Base-by-base conservation (phyloP, 2,797 vertebrate genomes). In the Phrynocephalus guinanensis region DNA sequence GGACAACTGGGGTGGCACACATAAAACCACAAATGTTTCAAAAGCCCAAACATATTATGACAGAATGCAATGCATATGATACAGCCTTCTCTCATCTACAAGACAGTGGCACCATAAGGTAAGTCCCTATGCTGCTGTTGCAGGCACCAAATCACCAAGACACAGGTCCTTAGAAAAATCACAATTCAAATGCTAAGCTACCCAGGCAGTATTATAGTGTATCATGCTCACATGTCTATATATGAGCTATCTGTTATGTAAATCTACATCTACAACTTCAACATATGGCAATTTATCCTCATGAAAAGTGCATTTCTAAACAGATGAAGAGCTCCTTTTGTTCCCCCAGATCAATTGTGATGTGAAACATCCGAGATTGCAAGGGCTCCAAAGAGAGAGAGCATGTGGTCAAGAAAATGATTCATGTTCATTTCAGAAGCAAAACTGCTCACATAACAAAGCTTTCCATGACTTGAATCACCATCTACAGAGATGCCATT, bases 151-250 rank as follows among this genome's bases (percentile, higher is more conserved):
- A 72, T 11, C 18, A 66, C 56, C 33, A 86, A 5, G 4, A 11
- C 63, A 26, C 38, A 50, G n/a, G 11, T 82, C 6, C 30, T 78
- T 30, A 33, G 56, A 28, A 67, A 76, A 66, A 76, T 30, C 67
- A 30, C 44, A 91, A 90, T 76, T 28, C 84, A 89, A 77, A 44
- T 44, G 84, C 38, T 38, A 66, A 18, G 24, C 22, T 80, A 88
- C 38, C 66, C 0, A 6, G 86, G 87, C 82, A 88, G 86, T 67
- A 52, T 56, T 67, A 52, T 56, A 48, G 44, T 18, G 82, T 86
- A 67, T 13, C 68, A 6, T 28, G 4, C 33, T 82, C 8, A 68
- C 60, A 82, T 50, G 28, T 5, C 81, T 24, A 82, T 15, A 82
- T 15, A 66, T 13, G 66, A 66, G 3, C 50, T 71, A 72, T 7